These are phyloP conservation scores for Endotricha flammealis DNA, from an alignment of 2,888 invertebrate species.

Conservation along the genomic window DNA sequence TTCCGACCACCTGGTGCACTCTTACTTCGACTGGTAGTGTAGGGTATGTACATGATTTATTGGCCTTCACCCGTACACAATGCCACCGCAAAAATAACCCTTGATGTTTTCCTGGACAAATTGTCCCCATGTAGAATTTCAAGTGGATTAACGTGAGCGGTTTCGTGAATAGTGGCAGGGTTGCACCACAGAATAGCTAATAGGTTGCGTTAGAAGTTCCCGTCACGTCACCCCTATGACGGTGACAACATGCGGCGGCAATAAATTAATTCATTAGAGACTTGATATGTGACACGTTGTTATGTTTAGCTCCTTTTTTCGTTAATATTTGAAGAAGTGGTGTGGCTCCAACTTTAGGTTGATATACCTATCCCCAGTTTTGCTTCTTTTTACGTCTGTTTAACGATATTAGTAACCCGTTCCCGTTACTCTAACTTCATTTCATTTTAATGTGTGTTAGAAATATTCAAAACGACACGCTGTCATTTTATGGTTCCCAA, in stretches of 20 bases:
- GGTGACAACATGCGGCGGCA: conserved; percentile 24
- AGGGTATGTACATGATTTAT: conserved; percentile 65
- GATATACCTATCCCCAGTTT: no score
- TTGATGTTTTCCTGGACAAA: conserved; percentile 60
- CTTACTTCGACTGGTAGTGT: conserved; percentile 50
- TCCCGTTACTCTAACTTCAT: no score
- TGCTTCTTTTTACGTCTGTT: no score
- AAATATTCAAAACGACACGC: no score
- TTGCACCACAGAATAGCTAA: no score
- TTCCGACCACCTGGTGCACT: conserved; percentile 67
- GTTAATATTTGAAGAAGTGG: no score
- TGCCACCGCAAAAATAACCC: conserved; percentile 71
- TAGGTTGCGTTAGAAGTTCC: no score
- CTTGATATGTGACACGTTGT: neutral
- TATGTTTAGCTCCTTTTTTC: no score
- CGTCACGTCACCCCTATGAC: conserved; percentile 25
- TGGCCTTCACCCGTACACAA: conserved; percentile 52
- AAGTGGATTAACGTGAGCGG: conserved; percentile 30
- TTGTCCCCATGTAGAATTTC: conserved; percentile 41
- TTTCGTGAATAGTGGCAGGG: conserved; percentile 4
- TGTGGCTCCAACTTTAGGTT: no score
- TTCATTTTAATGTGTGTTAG: no score
- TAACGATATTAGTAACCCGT: no score
- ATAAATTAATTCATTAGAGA: conserved; percentile 40
- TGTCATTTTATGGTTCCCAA: no score